Percentiles rank a stretch among this genome's conserved stretches.
These are phyloP conservation scores for Uria aalge DNA, from an alignment of 2,113 vertebrate species.

Conservation along the genomic window DNA sequence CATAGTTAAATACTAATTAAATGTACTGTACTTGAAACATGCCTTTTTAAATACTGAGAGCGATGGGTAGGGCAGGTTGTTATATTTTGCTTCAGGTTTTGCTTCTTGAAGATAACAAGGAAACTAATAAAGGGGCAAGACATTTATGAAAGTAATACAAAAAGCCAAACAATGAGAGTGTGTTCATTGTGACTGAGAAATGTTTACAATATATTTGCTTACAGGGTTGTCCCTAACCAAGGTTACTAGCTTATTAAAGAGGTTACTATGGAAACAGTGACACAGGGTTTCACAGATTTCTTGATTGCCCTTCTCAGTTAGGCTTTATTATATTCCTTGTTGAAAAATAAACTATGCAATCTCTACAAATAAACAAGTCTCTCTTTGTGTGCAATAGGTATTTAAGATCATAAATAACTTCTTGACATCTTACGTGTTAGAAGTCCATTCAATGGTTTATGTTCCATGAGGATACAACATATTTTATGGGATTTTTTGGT, in stretches of 20 bases:
- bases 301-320: not conserved
- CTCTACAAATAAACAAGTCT: not conserved
- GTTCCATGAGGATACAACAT: not conserved
- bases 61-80: not conserved
- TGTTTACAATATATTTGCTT: conserved; percentile 5
- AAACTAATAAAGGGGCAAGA: not conserved
- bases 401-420: conserved; percentile 14
- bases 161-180: not conserved
- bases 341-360: conserved; percentile 4
- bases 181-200: not conserved
- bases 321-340: not conserved
- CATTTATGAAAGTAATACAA: not conserved
- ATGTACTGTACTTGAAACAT: not conserved
- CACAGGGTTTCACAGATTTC: not conserved
- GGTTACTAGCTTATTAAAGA: not conserved
- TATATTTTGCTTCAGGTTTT: not conserved
- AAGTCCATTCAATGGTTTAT: not conserved
- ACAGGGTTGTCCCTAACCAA: conserved; percentile 14
- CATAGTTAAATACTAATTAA: not conserved
- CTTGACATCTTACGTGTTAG: not conserved
- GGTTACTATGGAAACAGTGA: conserved; percentile 61
- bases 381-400: not conserved
- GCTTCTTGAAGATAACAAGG: not conserved
- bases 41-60: not conserved
- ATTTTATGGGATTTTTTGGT: not conserved